Conservation (phyloP, 2,113 vertebrate species). For the Eonycteris spelaea region DNA sequence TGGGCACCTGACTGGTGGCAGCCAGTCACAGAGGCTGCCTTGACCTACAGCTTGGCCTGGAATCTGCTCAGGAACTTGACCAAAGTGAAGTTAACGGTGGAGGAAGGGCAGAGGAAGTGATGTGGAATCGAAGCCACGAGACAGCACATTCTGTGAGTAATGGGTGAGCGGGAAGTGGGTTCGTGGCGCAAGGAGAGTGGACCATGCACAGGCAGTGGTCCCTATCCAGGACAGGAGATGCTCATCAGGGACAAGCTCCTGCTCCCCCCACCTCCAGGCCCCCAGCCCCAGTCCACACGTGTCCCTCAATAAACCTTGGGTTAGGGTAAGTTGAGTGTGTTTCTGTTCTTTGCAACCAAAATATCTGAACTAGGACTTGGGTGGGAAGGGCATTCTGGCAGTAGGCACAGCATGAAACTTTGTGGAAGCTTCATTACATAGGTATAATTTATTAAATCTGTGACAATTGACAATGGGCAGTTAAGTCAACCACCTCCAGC, state of each 20-base stretch:
- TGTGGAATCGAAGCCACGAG: accelerated
- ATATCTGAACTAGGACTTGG: neutral
- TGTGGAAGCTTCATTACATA: neutral
- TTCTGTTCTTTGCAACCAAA: neutral
- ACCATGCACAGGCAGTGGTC: accelerated
- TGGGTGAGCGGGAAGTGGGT: neutral
- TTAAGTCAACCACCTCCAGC: neutral
- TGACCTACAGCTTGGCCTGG: neutral
- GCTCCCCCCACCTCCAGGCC: neutral
- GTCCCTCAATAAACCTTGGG: neutral
- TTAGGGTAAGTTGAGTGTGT: neutral
- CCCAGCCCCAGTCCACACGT: neutral
- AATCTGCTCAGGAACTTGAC: neutral
- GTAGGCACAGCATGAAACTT: neutral
- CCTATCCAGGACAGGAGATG: neutral
- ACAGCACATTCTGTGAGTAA: neutral
- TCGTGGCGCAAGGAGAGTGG: neutral
- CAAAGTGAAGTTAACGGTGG: neutral
- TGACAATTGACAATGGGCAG: accelerated
- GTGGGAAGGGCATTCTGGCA: neutral
- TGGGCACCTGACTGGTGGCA: neutral
- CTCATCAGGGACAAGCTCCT: neutral
- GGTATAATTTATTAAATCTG: neutral
- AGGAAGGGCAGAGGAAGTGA: neutral
- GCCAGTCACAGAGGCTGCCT: neutral